Evolutionary conservation across 2,797 vertebrate genomes (phyloP).

Genomic region (Sus cebifrons): DNA sequence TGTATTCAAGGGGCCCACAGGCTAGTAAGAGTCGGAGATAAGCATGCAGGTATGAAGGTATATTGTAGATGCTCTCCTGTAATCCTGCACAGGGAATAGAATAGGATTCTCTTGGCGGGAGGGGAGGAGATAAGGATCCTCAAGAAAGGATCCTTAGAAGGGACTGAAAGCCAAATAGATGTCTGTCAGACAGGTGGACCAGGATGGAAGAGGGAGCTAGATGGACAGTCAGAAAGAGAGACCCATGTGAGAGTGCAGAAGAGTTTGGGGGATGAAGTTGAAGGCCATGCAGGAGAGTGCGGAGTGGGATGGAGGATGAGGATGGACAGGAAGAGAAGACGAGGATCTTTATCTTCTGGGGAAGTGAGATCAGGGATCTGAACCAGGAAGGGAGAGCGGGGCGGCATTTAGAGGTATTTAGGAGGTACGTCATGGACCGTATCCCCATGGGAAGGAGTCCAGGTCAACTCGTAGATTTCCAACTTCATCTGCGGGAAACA

Average conservation of each 20-base stretch:
- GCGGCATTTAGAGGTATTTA: too few species aligned
- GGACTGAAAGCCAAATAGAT: not conserved
- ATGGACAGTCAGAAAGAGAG: not conserved
- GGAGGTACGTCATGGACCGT: accelerated
- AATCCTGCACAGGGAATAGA: not conserved
- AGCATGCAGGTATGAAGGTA: not conserved
- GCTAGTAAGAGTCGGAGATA: not conserved
- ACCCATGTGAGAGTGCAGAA: too few species aligned
- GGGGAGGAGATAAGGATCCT: too few species aligned
- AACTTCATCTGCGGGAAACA: not conserved
- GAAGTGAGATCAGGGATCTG: not conserved
- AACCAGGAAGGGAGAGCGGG: not conserved
- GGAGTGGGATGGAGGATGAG: not conserved
- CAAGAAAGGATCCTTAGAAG: not conserved
- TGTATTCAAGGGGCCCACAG: not conserved
- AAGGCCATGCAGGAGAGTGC: accelerated
- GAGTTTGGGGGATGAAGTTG: not conserved
- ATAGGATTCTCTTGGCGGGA: accelerated
- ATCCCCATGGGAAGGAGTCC: accelerated
- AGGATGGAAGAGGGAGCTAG: not conserved
- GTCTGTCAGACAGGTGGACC: not conserved
- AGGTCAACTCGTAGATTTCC: accelerated
- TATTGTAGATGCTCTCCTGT: accelerated
- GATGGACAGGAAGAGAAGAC: not conserved
- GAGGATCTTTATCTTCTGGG: not conserved